Conservation (phyloP, 1,140 invertebrate species). For the Drosophila guanche region DNA sequence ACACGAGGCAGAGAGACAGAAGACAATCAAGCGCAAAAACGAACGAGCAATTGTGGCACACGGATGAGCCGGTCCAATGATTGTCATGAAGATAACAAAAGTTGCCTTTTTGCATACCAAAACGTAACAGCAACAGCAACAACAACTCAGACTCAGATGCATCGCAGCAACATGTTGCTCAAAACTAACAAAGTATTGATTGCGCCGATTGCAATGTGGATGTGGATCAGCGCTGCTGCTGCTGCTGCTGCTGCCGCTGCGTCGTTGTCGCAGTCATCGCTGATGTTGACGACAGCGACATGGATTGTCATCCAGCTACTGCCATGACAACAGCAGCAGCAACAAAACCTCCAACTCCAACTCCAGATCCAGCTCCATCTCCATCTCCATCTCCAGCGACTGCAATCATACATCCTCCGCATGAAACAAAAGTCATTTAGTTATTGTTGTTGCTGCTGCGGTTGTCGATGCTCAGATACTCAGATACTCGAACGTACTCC, state of each 20-base stretch:
- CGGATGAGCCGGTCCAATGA: constrained; percentile 75
- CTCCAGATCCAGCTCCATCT: constrained; percentile 14
- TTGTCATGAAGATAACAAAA: constrained; percentile 81
- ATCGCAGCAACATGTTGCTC: constrained; percentile 77
- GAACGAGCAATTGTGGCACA: constrained; percentile 81
- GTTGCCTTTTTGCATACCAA: constrained; percentile 81
- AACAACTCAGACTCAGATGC: constrained; percentile 34
- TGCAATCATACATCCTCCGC: constrained; percentile 65
- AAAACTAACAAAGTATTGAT: constrained; percentile 82
- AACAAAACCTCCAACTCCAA: constrained; percentile 10
- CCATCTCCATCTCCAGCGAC: constrained; percentile 32
- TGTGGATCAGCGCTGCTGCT: constrained; percentile 59
- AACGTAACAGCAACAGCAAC: constrained; percentile 49
- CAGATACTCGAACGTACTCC: not conserved
- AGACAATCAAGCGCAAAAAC: constrained; percentile 81
- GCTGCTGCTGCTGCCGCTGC: constrained; percentile 17
- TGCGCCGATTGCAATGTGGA: constrained; percentile 76
- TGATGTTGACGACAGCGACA: constrained; percentile 68
- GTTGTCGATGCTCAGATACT: constrained; percentile 47
- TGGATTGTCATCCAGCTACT: constrained; percentile 73
- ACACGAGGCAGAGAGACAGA: constrained; percentile 38
- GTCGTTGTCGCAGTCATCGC: constrained; percentile 36
- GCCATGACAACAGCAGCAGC: constrained; percentile 29
- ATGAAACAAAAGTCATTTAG: constrained; percentile 78
- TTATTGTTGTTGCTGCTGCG: constrained; percentile 68